Evolutionary conservation across 2,888 invertebrate genomes (phyloP), one percentile per base, ranked within the genome.

Genomic region (Philereme vetulata): DNA sequence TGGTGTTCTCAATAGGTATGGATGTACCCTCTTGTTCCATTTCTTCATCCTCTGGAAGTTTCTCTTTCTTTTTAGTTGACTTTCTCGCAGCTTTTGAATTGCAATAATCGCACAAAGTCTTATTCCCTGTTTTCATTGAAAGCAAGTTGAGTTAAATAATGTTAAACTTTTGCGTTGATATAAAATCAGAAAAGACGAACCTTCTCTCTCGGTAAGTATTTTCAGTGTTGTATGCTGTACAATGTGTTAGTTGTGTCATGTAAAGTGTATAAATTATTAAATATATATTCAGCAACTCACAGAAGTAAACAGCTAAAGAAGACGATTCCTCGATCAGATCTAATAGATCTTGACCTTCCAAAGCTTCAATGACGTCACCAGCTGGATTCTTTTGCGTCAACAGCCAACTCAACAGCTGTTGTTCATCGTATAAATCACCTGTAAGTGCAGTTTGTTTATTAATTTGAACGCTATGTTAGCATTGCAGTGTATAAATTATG

Each of bases 381-480:
- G 96, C 95, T 53, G 98, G 98, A 90, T 98, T 97, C 84, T 98
- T 98, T 87, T 98, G 97, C 43, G 96, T 96, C 74, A 98, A 84
- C 60, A 98, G 89, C 98, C 98, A 98, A 82, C 95, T 96, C n/a
- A 98, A 91, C 70, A 98, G 95, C 81, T 96, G 96, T 72, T 96
- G 95, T 86, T 97, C 97, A 78, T 97, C 96, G 80, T 97, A 97
- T 45, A 97, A 87, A 84, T 97, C 97, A 71, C 97, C 96, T 96
- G 67, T 38, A 79, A 79, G 60, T 56, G 51, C 59, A 70, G 63
- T 58, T 48, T 56, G 46, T 55, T 56, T 60, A 50, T 59, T 53
- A 46, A 57, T 50, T 48, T 32, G 33, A 34, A 32, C 34, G 34
- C n/a, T 54, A 44, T 46, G 21, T 47, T 48, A 44, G n/a, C 35